These are phyloP conservation scores for Hypsopygia costalis DNA, from an alignment of 2,888 invertebrate species.

Conservation along the genomic window DNA sequence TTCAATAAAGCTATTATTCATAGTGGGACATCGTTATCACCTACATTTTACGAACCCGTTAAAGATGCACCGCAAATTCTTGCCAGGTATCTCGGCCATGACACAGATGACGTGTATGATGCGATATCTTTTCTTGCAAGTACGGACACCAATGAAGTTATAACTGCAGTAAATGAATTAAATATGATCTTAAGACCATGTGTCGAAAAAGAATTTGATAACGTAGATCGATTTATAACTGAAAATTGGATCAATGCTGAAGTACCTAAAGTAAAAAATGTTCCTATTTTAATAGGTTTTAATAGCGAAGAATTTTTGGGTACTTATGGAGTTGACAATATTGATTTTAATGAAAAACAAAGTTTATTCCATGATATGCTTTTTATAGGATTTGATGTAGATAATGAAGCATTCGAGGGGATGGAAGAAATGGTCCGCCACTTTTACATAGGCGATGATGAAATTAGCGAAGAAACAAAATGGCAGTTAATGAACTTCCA, in stretches of 20 bases:
- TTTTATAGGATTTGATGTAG: conserved; percentile 24
- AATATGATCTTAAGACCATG: conserved; percentile 38
- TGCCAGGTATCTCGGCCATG: conserved; percentile 33
- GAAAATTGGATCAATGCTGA: conserved; percentile 32
- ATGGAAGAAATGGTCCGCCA: conserved; percentile 28
- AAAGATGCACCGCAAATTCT: conserved; percentile 32
- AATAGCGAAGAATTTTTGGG: conserved; percentile 35
- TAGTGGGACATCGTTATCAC: conserved; percentile 36
- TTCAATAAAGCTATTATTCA: conserved; percentile 43
- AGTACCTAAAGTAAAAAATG: conserved; percentile 33
- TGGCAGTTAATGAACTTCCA: conserved; percentile 34
- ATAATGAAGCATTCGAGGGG: conserved; percentile 20
- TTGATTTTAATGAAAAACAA: conserved; percentile 21
- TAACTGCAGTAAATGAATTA: conserved; percentile 26
- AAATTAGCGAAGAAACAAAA: conserved; percentile 19
- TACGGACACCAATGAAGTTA: conserved; percentile 27
- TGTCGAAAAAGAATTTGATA: conserved; percentile 39
- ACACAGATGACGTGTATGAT: conserved; percentile 23
- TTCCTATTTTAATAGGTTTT: conserved; percentile 44
- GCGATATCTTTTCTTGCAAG: conserved; percentile 34
- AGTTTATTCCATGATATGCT: conserved; percentile 24
- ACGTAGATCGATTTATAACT: conserved; percentile 37
- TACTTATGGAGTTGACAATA: conserved; percentile 16
- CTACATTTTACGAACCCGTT: conserved; percentile 31
- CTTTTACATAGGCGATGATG: conserved; percentile 47